Percentiles rank a stretch among this genome's conserved stretches.
Conservation (phyloP, 64 coral and sea anemone genomes). For the Montipora sp. region DNA sequence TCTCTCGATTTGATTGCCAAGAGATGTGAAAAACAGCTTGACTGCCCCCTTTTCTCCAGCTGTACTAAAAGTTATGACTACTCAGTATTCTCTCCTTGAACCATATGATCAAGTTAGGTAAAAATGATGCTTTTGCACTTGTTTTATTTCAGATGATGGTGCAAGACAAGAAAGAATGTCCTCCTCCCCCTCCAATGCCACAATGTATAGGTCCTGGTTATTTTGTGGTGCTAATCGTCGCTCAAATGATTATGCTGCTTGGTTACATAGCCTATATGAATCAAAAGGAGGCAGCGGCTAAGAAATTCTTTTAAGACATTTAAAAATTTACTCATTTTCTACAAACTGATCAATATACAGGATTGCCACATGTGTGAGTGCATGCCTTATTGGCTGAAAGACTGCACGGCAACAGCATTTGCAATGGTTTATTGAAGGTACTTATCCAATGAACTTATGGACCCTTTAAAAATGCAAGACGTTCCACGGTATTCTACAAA, state of each 20-base stretch:
- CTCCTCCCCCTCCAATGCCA: conserved; percentile 81
- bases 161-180: conserved; percentile 71
- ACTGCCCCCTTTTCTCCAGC: no score
- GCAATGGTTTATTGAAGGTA: neutral
- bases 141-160: conserved; percentile 62
- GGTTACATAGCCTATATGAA: conserved; percentile 92
- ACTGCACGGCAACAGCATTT: neutral
- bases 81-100: no score
- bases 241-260: conserved; percentile 82
- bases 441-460: no score
- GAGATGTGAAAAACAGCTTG: no score
- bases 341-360: neutral
- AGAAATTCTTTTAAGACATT: conserved; percentile 89
- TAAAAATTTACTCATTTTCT: neutral
- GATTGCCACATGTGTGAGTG: no score
- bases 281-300: conserved; percentile 97
- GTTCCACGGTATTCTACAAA: no score
- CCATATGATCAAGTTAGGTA: no score
- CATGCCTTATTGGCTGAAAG: no score
- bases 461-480: no score
- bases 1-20: no score
- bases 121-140: neutral
- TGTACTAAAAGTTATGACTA: no score
- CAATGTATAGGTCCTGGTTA: conserved; percentile 96
- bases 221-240: conserved; percentile 87